Conservation (phyloP, 2,888 invertebrate species). For the Axea sp. region DNA sequence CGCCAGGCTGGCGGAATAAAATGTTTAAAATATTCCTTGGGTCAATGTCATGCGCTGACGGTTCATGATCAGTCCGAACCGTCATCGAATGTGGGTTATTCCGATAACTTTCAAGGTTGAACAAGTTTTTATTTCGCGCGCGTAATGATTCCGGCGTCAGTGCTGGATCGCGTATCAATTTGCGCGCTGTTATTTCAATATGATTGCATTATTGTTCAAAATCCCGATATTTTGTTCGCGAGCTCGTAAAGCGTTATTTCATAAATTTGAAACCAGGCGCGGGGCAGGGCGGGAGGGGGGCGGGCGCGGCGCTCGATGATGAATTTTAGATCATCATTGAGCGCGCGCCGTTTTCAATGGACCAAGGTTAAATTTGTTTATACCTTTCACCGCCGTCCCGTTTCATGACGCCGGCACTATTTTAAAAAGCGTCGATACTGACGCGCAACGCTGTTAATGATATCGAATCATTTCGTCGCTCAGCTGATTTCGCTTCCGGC, state of each 20-base stretch:
- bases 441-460: conserved; percentile 15
- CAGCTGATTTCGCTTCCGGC: too few relatives aligned
- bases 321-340: conserved; percentile 54
- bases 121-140: conserved; percentile 32
- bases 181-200: conserved; percentile 24
- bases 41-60: conserved; percentile 46
- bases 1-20: conserved; percentile 13
- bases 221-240: conserved; percentile 37
- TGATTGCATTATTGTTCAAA: conserved; percentile 50
- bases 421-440: conserved; percentile 12
- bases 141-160: conserved; percentile 35
- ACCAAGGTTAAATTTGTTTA: conserved; percentile 55
- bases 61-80: conserved; percentile 45
- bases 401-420: conserved; percentile 26
- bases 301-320: conserved; percentile 32
- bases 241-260: conserved; percentile 23
- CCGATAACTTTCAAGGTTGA: conserved; percentile 51
- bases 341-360: conserved; percentile 33
- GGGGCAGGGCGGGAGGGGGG: conserved; percentile 10
- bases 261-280: conserved; percentile 34
- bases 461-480: conserved; percentile 29
- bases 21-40: conserved; percentile 35
- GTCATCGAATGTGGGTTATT: conserved; percentile 51
- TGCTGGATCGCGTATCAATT: conserved; percentile 44
- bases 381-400: conserved; percentile 14